Percentiles rank a stretch among this genome's conserved stretches.
phyloP scores from a whole-genome alignment of 2,888 invertebrate genomes.

The Pocota personata region DNA sequence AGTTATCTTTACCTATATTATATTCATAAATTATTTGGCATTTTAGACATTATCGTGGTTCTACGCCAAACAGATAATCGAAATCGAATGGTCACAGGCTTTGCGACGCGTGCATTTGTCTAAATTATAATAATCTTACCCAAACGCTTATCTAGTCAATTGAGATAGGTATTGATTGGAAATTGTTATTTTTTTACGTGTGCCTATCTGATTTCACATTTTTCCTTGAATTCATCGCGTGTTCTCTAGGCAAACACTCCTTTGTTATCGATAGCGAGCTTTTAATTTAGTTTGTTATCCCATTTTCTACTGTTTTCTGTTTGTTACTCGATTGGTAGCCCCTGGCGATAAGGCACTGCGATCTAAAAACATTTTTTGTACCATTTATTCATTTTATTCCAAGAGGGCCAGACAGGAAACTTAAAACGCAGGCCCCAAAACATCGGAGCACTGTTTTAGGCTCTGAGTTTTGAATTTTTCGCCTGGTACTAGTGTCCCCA shows the following conservation, averaged over 20 bases:
- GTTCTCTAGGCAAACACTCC: background rate
- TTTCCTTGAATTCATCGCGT: background rate
- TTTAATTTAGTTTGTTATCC: too few species aligned
- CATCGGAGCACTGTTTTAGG: too few species aligned
- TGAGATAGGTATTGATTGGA: slow-evolving; percentile 1
- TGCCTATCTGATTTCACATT: background rate
- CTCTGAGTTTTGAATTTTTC: too few species aligned
- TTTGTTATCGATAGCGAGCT: background rate
- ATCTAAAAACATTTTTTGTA: too few species aligned
- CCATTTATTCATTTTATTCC: too few species aligned
- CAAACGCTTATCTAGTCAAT: background rate
- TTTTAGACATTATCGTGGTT: background rate
- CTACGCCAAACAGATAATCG: background rate
- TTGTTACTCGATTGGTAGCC: too few species aligned
- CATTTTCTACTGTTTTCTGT: too few species aligned
- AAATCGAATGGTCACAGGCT: background rate
- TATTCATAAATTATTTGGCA: background rate
- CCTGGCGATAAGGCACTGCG: too few species aligned
- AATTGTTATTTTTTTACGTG: background rate
- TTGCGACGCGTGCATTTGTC: background rate
- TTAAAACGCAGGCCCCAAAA: too few species aligned
- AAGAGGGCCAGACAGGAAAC: too few species aligned
- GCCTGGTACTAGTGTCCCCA: too few species aligned
- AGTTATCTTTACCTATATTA: background rate
- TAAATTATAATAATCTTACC: background rate